Percentiles rank a stretch among this genome's conserved stretches.
Conservation (phyloP, 1,140 invertebrate genomes). For the Reticulitermes speratus region DNA sequence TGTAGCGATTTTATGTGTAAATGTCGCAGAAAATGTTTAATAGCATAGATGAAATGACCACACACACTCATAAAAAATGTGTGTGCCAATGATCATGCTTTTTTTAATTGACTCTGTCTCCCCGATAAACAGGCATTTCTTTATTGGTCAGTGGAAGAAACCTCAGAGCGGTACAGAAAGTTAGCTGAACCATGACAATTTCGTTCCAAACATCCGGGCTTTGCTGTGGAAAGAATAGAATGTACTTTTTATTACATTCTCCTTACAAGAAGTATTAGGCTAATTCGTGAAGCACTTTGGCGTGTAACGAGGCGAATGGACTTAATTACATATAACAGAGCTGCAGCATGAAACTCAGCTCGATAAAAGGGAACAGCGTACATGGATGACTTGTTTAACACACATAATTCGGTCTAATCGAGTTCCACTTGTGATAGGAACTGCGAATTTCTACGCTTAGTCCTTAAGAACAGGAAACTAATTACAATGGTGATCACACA, state of each 20-base stretch:
- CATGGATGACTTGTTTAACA: too few species aligned
- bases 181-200: not conserved
- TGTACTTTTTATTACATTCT: not conserved
- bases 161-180: not conserved
- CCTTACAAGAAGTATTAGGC: not conserved
- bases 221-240: not conserved
- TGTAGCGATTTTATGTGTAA: too few species aligned
- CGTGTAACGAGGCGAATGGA: not conserved
- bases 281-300: not conserved
- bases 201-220: not conserved
- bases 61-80: too few species aligned
- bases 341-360: not conserved
- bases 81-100: not conserved
- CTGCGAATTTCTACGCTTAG: not conserved
- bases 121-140: not conserved
- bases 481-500: too few species aligned
- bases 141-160: not conserved
- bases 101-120: not conserved
- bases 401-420: not conserved
- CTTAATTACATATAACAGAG: not conserved
- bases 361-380: not conserved
- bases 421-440: not conserved
- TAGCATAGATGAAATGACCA: too few species aligned
- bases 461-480: too few species aligned
- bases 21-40: too few species aligned